Conservation (phyloP, 2,113 vertebrate species). For the Fulica atra region DNA sequence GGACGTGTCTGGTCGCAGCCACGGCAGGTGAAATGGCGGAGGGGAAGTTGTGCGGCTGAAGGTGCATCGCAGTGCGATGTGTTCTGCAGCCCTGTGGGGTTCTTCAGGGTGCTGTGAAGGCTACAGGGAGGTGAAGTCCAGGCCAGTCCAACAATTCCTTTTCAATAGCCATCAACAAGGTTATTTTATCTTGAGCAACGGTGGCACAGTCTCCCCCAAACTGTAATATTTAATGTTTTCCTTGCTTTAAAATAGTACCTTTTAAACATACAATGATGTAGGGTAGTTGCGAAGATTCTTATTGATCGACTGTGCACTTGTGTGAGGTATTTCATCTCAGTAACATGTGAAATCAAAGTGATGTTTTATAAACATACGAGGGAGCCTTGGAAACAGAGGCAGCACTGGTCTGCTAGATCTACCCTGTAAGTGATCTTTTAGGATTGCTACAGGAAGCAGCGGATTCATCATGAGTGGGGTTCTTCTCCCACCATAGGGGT, state of each 20-base stretch:
- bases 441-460: too few species aligned
- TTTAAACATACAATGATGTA: background rate
- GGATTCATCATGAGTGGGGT: background rate
- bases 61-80: background rate
- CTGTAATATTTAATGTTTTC: background rate
- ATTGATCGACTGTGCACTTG: background rate
- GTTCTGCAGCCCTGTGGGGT: background rate
- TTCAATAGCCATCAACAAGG: background rate
- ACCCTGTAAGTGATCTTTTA: background rate
- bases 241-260: background rate
- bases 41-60: background rate
- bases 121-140: background rate
- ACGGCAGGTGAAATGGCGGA: background rate
- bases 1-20: background rate
- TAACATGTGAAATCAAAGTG: background rate
- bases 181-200: background rate
- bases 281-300: background rate
- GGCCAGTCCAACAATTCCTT: background rate
- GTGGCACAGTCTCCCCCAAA: background rate
- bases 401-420: background rate
- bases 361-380: background rate
- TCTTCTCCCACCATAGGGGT: background rate
- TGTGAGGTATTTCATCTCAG: background rate
- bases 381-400: background rate
- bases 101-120: background rate